Conservation (phyloP, 2,113 vertebrate genomes). For the Miniopterus natalensis region DNA sequence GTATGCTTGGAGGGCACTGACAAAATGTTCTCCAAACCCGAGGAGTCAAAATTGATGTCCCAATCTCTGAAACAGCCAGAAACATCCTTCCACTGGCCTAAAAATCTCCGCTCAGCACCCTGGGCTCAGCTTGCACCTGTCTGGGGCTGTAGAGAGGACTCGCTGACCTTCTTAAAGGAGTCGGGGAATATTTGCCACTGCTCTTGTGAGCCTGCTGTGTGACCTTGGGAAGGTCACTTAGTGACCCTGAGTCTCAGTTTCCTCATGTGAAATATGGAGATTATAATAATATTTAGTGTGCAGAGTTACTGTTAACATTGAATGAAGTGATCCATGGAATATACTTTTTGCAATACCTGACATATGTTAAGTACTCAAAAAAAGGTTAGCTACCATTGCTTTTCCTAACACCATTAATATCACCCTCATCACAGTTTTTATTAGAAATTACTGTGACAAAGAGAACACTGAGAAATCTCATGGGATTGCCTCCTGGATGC, state of each 20-base stretch:
- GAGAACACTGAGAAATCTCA: neutral
- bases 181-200: neutral
- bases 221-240: neutral
- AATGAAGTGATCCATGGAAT: neutral
- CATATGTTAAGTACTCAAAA: neutral
- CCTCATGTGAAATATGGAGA: neutral
- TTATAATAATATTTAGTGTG: neutral
- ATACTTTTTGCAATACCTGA: neutral
- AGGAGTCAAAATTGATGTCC: neutral
- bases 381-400: neutral
- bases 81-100: neutral
- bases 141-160: neutral
- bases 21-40: neutral
- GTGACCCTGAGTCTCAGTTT: neutral
- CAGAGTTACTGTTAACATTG: neutral
- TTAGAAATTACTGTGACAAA: slow-evolving; percentile 5
- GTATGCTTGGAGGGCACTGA: neutral
- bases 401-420: neutral
- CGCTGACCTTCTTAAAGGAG: slow-evolving; percentile 24
- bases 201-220: neutral
- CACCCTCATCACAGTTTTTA: neutral
- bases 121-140: neutral
- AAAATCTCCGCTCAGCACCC: neutral
- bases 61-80: slow-evolving; percentile 20
- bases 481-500: neutral